A percentile compares a stretch with the other conserved stretches of the same genome.
Evolutionary conservation across 64 coral and sea anemone genomes (phyloP).

Genomic region (Pocillopora verrucosa): DNA sequence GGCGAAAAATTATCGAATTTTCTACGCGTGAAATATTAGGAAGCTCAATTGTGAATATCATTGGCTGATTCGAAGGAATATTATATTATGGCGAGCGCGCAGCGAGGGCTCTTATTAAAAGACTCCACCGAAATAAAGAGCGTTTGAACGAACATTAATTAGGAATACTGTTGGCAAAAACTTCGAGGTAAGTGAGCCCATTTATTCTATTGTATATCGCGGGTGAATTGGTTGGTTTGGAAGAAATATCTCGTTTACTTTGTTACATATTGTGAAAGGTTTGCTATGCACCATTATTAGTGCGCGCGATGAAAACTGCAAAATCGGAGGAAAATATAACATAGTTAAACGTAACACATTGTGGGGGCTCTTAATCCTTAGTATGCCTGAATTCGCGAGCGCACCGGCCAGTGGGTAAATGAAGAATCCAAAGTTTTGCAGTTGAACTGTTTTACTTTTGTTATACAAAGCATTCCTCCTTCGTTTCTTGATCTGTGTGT

Average conservation of each 20-base stretch:
- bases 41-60: not conserved
- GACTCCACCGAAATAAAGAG: not conserved
- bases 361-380: too few species aligned
- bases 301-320: not conserved
- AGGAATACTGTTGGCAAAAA: not conserved
- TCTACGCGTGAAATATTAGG: not conserved
- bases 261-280: not conserved
- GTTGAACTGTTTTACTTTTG: too few species aligned
- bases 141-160: not conserved
- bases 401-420: too few species aligned
- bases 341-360: too few species aligned
- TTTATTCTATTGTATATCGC: not conserved
- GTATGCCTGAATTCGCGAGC: too few species aligned
- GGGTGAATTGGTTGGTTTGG: not conserved
- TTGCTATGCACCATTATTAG: not conserved
- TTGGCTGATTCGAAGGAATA: not conserved
- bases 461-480: too few species aligned
- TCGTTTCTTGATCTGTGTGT: too few species aligned
- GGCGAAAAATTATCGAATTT: not conserved
- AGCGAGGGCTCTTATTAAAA: not conserved
- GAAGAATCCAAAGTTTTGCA: too few species aligned
- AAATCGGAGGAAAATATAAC: too few species aligned
- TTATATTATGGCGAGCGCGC: not conserved
- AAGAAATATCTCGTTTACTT: not conserved
- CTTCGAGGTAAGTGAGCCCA: not conserved